Evolutionary conservation across 2,797 vertebrate species (phyloP).

Genomic region (Liparis tanakae): DNA sequence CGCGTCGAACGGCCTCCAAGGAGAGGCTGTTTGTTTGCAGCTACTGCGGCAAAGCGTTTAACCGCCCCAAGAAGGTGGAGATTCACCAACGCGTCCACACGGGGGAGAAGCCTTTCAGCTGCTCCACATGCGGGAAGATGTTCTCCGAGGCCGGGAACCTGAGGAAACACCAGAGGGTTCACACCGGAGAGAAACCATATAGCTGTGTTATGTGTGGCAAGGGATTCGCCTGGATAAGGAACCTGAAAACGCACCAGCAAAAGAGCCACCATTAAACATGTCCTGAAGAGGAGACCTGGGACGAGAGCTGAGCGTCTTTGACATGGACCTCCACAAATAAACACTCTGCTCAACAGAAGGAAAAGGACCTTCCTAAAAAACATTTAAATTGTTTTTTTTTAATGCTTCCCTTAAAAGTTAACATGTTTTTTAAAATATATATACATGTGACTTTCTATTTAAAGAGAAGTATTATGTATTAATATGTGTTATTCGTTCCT

Average conservation of each 20-base stretch:
- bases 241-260: conserved; percentile 85
- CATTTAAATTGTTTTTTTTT: neutral
- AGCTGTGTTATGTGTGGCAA: conserved; percentile 83
- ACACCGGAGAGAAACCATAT: conserved; percentile 86
- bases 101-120: conserved; percentile 85
- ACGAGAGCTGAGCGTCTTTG: neutral
- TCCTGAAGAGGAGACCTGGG: conserved; percentile 24
- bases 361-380: neutral
- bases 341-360: neutral
- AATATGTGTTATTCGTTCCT: neutral
- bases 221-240: conserved; percentile 85
- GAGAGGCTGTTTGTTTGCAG: conserved; percentile 88
- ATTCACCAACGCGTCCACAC: conserved; percentile 88
- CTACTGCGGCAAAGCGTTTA: conserved; percentile 89
- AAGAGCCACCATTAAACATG: conserved; percentile 74
- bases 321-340: neutral
- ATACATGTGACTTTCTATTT: conserved; percentile 1
- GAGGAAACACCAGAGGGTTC: conserved; percentile 85
- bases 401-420: neutral
- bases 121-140: conserved; percentile 85
- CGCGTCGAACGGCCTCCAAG: conserved; percentile 72
- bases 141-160: conserved; percentile 87
- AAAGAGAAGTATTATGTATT: neutral
- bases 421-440: neutral
- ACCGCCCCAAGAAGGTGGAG: conserved; percentile 88